phyloP scores from a whole-genome alignment of 2,888 invertebrate species.

The Drosophila nr. perissopoda region DNA sequence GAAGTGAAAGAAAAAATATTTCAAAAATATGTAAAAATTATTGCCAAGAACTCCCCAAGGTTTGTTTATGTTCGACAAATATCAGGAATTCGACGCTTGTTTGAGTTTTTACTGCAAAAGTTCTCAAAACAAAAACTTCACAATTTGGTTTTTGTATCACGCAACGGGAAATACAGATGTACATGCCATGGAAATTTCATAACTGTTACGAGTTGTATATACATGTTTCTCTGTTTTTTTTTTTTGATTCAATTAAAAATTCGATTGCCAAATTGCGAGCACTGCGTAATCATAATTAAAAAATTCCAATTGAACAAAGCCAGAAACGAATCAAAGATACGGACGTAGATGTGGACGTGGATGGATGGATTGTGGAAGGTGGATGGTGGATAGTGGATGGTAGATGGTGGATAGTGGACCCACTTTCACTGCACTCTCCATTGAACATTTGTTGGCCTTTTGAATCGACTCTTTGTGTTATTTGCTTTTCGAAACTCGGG shows the following conservation, averaged over 20 bases:
- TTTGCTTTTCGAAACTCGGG: slow-evolving; percentile 44
- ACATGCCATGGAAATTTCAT: slow-evolving; percentile 35
- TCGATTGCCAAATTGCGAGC: slow-evolving; percentile 44
- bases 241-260: slow-evolving; percentile 56
- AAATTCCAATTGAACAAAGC: slow-evolving; percentile 54
- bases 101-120: not conserved
- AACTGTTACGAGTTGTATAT: slow-evolving; percentile 41
- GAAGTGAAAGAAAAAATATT: not conserved
- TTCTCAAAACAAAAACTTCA: slow-evolving; percentile 8
- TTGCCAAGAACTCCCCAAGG: not conserved
- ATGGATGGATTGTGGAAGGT: not conserved
- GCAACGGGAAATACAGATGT: slow-evolving; percentile 30
- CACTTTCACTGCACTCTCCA: slow-evolving; percentile 70
- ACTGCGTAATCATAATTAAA: slow-evolving; percentile 61
- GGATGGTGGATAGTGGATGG: not conserved
- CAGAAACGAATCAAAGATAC: slow-evolving; percentile 34
- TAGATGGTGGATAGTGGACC: slow-evolving; percentile 32
- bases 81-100: not conserved
- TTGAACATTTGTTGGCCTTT: slow-evolving; percentile 65
- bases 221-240: slow-evolving; percentile 17
- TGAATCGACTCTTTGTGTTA: slow-evolving; percentile 45
- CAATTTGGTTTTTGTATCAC: slow-evolving; percentile 8
- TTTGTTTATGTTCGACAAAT: not conserved
- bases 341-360: slow-evolving; percentile 36
- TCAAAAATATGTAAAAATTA: not conserved